These are phyloP conservation scores for Magallana nippona DNA, from an alignment of 2,888 invertebrate genomes.

Conservation along the genomic window DNA sequence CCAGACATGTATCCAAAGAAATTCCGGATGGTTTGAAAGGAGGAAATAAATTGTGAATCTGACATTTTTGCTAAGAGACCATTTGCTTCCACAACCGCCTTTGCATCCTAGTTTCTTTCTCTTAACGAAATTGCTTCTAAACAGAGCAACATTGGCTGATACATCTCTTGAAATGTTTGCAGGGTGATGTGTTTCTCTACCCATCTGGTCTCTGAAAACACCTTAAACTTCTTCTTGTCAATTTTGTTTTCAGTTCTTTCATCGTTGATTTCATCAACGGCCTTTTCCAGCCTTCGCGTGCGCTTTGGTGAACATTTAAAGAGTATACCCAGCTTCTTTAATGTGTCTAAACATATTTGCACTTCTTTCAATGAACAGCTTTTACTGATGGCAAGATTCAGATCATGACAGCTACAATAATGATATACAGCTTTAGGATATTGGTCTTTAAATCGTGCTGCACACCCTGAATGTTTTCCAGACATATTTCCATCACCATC, in stretches of 20 bases:
- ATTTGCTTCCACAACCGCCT: conserved; percentile 49
- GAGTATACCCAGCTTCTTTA: conserved; percentile 57
- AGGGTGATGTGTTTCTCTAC: conserved; percentile 53
- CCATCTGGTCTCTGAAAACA: conserved; percentile 54
- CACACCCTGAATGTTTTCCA: conserved; percentile 49
- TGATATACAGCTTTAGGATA: conserved; percentile 49
- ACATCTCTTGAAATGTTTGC: conserved; percentile 48
- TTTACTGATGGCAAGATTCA: conserved; percentile 52
- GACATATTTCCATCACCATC: conserved; percentile 57
- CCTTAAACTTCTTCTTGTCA: conserved; percentile 49
- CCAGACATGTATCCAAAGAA: conserved; percentile 50
- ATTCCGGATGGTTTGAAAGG: conserved; percentile 50
- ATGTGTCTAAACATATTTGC: conserved; percentile 51
- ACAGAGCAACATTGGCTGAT: conserved; percentile 49
- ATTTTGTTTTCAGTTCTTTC: conserved; percentile 33
- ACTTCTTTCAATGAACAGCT: conserved; percentile 58
- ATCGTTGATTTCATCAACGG: conserved; percentile 47
- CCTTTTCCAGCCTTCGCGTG: conserved; percentile 48
- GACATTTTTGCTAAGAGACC: conserved; percentile 51
- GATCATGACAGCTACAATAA: conserved; percentile 52
- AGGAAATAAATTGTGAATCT: conserved; percentile 51
- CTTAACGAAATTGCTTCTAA: conserved; percentile 49
- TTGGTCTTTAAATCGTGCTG: conserved; percentile 43
- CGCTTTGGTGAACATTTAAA: conserved; percentile 60
- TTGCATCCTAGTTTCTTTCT: conserved; percentile 51